Evolutionary conservation across 2,113 vertebrate species (phyloP).

Genomic region (Apteryx mantelli): DNA sequence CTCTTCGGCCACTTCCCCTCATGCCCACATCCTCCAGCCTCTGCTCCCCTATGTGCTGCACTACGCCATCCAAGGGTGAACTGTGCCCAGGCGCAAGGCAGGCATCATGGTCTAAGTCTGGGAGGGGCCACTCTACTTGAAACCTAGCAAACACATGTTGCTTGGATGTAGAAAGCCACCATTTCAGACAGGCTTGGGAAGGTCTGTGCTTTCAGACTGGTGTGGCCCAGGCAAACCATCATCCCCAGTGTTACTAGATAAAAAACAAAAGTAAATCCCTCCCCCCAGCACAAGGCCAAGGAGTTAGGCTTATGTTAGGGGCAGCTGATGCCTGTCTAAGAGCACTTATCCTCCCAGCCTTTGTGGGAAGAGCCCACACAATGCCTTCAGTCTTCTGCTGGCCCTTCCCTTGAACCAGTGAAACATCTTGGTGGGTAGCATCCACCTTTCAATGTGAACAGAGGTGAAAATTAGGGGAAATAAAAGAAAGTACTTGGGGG

Average conservation of each 20-base stretch:
- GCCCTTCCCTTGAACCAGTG: not conserved
- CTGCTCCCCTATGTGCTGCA: not conserved
- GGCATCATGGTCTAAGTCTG: not conserved
- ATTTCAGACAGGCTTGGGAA: not conserved
- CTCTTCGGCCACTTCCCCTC: not conserved
- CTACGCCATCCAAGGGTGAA: rapidly evolving
- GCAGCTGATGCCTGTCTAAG: not conserved
- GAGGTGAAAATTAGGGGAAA: not conserved
- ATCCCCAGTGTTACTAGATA: too few species aligned
- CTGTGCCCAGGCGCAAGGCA: rapidly evolving
- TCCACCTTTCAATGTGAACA: not conserved
- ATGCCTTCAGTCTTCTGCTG: not conserved
- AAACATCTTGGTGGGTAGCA: not conserved
- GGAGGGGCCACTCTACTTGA: not conserved
- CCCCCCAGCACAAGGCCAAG: not conserved
- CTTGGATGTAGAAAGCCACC: not conserved
- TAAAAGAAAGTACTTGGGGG: not conserved
- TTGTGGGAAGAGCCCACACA: not conserved
- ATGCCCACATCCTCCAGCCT: not conserved
- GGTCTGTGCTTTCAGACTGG: not conserved
- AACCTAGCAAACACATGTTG: not conserved
- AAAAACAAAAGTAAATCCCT: not conserved
- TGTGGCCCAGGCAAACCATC: not conserved
- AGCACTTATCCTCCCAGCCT: not conserved
- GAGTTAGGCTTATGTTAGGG: not conserved